Evolutionary conservation across 2,888 invertebrate genomes (phyloP).

Genomic region (Hoplodrina ambigua): DNA sequence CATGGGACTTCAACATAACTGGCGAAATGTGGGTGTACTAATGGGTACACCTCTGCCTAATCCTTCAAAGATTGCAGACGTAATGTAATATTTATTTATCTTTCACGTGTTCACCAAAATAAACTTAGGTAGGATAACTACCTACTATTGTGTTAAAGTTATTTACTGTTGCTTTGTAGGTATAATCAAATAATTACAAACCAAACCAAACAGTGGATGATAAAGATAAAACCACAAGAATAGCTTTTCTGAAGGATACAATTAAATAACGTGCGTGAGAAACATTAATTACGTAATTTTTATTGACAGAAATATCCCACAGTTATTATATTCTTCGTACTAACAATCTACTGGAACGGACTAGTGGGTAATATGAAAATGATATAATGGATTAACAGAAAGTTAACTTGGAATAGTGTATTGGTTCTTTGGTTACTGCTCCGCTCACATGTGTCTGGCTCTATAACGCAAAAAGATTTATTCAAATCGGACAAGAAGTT

Average conservation of each 20-base stretch:
- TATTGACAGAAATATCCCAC: constrained; percentile 38
- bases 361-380: neutral
- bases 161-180: constrained; percentile 26
- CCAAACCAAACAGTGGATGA: constrained; percentile 41
- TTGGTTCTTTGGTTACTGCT: no score
- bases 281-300: constrained; percentile 37
- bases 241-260: constrained; percentile 54
- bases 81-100: neutral
- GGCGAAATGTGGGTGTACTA: no score
- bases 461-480: no score
- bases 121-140: constrained; percentile 11
- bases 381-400: neutral
- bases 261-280: constrained; percentile 52
- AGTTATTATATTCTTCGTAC: constrained; percentile 9
- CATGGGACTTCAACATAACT: no score
- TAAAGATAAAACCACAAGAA: constrained; percentile 53
- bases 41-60: no score
- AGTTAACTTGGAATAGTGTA: neutral
- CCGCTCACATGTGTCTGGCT: no score
- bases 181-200: constrained; percentile 47
- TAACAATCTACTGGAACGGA: constrained; percentile 5
- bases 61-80: no score
- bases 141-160: constrained; percentile 22
- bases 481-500: no score
- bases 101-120: constrained; percentile 10